Percentiles rank a stretch among this genome's conserved stretches.
phyloP scores from a whole-genome alignment of 2,888 invertebrate genomes.

The Eupithecia tripunctaria region DNA sequence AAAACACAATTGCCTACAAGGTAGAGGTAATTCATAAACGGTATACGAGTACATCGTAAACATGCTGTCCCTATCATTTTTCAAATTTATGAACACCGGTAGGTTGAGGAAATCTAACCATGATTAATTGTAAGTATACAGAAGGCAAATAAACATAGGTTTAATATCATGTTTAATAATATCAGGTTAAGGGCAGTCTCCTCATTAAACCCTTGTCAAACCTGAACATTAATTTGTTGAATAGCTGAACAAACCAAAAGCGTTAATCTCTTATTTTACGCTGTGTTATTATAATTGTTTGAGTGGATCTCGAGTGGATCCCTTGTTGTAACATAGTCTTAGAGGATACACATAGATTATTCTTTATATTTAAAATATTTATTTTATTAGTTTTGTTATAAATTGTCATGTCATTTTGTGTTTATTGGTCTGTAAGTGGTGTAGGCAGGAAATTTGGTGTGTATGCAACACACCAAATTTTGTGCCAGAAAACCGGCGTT shows the following conservation, averaged over 20 bases:
- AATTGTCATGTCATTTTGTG: no score
- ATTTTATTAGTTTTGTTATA: no score
- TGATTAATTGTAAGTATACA: background rate
- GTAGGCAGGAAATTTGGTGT: no score
- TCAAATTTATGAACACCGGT: background rate
- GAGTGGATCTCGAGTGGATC: no score
- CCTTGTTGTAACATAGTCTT: no score
- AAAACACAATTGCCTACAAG: background rate
- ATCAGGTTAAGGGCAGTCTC: background rate
- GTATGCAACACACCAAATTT: no score
- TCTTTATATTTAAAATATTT: no score
- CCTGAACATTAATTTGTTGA: background rate
- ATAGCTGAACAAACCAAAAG: background rate
- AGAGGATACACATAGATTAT: no score
- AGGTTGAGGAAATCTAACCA: background rate
- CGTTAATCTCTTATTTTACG: background rate
- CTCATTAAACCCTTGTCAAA: conserved; percentile 11
- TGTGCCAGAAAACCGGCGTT: no score
- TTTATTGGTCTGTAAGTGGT: no score
- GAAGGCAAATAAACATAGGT: background rate
- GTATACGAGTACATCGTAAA: background rate
- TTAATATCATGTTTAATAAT: background rate
- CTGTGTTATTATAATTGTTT: background rate
- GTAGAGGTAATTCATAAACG: background rate
- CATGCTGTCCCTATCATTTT: background rate